A percentile compares a stretch with the other conserved stretches of the same genome.
Evolutionary conservation across 2,888 invertebrate genomes (phyloP).

Genomic region (Cryptosula pallasiana): DNA sequence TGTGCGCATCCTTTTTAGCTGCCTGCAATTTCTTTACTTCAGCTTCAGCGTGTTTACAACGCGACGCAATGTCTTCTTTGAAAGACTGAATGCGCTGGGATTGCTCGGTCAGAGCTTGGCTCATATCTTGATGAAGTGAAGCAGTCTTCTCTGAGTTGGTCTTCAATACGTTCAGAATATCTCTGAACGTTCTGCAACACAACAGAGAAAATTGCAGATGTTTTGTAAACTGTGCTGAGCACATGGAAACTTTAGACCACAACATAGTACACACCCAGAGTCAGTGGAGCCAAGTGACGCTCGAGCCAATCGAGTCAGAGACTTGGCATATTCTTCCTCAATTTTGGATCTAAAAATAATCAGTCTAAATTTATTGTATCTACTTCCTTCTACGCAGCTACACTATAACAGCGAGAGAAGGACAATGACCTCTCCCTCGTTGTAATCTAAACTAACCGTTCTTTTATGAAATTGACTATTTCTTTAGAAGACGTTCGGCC

Average conservation of each 20-base stretch:
- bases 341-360: background rate
- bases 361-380: too few species aligned
- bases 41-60: background rate
- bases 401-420: too few species aligned
- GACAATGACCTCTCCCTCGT: too few species aligned
- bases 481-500: constrained; percentile 5
- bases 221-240: too few species aligned
- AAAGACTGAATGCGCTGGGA: background rate
- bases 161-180: background rate
- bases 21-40: background rate
- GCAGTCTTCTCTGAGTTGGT: background rate
- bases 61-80: background rate
- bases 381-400: too few species aligned
- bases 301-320: background rate
- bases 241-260: too few species aligned
- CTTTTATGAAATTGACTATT: background rate
- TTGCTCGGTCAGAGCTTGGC: constrained; percentile 1
- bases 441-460: background rate
- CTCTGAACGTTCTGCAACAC: background rate
- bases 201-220: too few species aligned
- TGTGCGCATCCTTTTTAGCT: background rate
- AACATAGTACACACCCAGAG: background rate
- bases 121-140: background rate
- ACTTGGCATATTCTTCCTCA: constrained; percentile 14
- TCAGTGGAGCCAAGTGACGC: background rate